Percentiles rank a stretch among this genome's conserved stretches.
Conservation (phyloP, 2,888 invertebrate genomes). For the Panopea generosa region DNA sequence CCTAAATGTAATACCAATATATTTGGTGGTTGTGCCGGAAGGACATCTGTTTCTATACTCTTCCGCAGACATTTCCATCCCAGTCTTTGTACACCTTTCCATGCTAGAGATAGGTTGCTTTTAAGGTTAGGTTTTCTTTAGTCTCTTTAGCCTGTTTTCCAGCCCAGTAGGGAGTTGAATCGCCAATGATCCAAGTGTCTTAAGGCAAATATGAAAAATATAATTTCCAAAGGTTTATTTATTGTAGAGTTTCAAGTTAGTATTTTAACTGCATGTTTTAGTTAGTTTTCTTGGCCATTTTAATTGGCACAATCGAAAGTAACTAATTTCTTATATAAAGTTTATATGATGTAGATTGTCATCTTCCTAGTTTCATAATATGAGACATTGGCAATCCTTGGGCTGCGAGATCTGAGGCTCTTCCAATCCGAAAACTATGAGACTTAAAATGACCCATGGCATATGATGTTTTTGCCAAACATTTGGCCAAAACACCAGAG, state of each 20-base stretch:
- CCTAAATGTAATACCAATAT: slow-evolving; percentile 1
- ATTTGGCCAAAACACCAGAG: slow-evolving; percentile 2
- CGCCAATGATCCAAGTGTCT: slow-evolving; percentile 34
- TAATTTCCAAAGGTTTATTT: too few species aligned
- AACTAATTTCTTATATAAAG: neutral
- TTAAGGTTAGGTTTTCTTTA: neutral
- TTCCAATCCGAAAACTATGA: slow-evolving; percentile 25
- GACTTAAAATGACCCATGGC: neutral
- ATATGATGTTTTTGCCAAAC: neutral
- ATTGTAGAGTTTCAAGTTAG: too few species aligned
- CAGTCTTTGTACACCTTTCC: neutral
- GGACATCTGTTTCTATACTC: neutral
- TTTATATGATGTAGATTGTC: neutral
- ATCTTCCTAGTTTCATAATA: slow-evolving; percentile 11
- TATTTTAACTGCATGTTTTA: too few species aligned
- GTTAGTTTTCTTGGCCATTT: too few species aligned
- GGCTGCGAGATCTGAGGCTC: slow-evolving; percentile 4
- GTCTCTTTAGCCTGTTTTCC: slow-evolving; percentile 1
- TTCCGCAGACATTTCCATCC: slow-evolving; percentile 2
- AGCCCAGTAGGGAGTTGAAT: slow-evolving; percentile 42
- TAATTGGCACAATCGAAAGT: neutral
- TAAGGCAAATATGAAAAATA: neutral
- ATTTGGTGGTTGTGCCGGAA: neutral
- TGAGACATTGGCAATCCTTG: slow-evolving; percentile 1
- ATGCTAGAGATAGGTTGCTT: neutral